Evolutionary conservation across 2,797 vertebrate genomes (phyloP).

Genomic region (Pyrocephalus nanus): DNA sequence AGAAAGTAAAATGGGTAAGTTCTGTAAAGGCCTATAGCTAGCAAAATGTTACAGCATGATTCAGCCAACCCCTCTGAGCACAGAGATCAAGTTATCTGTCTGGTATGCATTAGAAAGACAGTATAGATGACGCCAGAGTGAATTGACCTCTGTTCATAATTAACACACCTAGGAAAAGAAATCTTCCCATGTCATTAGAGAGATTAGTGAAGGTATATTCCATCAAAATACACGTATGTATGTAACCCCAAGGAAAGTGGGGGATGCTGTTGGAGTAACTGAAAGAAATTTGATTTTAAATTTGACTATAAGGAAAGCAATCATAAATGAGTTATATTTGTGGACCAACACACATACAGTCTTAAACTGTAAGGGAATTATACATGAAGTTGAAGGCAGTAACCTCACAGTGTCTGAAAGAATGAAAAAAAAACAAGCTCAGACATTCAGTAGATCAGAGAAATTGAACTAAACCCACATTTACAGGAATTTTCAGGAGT

Average conservation of each 20-base stretch:
- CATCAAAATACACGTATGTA: neutral
- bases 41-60: neutral
- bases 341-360: neutral
- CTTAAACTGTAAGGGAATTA: neutral
- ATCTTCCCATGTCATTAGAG: neutral
- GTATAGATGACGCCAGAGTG: neutral
- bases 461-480: neutral
- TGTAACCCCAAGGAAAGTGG: neutral
- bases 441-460: neutral
- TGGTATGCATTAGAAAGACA: neutral
- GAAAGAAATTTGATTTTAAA: neutral
- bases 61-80: neutral
- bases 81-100: neutral
- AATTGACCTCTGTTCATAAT: neutral
- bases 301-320: neutral
- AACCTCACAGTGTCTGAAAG: neutral
- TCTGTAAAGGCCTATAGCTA: neutral
- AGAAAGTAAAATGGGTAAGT: neutral
- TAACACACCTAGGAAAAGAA: neutral
- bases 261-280: neutral
- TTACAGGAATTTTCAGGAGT: neutral
- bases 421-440: neutral
- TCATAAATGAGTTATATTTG: neutral
- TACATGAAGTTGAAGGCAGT: neutral
- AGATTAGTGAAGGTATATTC: neutral